phyloP scores from a whole-genome alignment of 2,888 invertebrate species.

The Cerceris rybyensis region DNA sequence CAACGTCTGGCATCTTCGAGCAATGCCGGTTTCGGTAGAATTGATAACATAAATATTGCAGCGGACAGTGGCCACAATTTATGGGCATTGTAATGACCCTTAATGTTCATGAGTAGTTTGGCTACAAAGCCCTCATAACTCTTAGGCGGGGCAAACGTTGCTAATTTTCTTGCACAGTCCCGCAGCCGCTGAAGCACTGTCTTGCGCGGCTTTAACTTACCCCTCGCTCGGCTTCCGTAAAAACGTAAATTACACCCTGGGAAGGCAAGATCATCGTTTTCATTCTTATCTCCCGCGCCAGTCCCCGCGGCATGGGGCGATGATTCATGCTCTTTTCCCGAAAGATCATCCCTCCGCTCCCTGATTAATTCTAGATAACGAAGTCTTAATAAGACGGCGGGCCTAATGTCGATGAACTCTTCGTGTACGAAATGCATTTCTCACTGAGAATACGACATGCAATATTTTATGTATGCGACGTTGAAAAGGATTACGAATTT shows the following conservation, averaged over 20 bases:
- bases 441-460: no score
- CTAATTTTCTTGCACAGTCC: constrained; percentile 71
- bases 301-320: constrained; percentile 12
- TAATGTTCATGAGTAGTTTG: constrained; percentile 80
- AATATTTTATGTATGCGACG: no score
- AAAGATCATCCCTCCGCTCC: constrained; percentile 20
- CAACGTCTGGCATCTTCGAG: constrained; percentile 30
- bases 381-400: constrained; percentile 14
- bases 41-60: constrained; percentile 80
- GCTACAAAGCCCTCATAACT: constrained; percentile 77
- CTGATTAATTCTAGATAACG: constrained; percentile 22
- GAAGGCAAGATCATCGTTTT: constrained; percentile 61
- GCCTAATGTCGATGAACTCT: no score
- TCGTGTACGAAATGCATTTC: no score
- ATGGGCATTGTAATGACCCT: constrained; percentile 80
- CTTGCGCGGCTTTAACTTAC: constrained; percentile 34
- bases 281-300: constrained; percentile 57
- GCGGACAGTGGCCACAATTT: constrained; percentile 78
- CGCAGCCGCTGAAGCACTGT: constrained; percentile 51
- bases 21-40: constrained; percentile 61
- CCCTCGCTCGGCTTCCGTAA: constrained; percentile 50
- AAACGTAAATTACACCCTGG: constrained; percentile 64
- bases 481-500: not conserved
- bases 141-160: constrained; percentile 70
- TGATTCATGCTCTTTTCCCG: constrained; percentile 44